phyloP scores from a whole-genome alignment of 2,113 vertebrate genomes.

The Caranx ignobilis region DNA sequence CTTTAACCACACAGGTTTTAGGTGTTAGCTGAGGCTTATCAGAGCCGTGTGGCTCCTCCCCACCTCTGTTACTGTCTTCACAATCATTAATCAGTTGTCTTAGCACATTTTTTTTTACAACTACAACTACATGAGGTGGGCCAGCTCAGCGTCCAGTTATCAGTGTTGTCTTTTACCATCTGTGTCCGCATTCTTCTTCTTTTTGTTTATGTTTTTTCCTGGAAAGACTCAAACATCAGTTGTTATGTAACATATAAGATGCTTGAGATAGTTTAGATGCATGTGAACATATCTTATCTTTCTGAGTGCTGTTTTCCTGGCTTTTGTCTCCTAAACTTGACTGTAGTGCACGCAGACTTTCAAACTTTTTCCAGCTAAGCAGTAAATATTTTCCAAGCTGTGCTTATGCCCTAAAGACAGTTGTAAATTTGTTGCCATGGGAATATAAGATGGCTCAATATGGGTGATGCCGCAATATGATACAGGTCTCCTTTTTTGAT shows the following conservation, averaged over 20 bases:
- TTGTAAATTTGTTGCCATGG: background rate
- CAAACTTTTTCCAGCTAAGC: no score
- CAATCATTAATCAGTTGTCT: conserved; percentile 43
- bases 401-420: no score
- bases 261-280: background rate
- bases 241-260: background rate
- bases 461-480: background rate
- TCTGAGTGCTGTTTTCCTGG: no score
- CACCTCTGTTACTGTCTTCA: conserved; percentile 19
- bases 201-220: background rate
- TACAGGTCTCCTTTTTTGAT: conserved; percentile 14
- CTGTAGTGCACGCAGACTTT: no score
- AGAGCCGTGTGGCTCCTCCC: conserved; percentile 22
- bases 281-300: background rate
- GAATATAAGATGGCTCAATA: background rate
- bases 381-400: no score
- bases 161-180: conserved; percentile 5
- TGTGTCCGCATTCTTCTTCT: conserved; percentile 10
- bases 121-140: conserved; percentile 29
- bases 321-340: background rate
- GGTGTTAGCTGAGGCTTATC: conserved; percentile 36
- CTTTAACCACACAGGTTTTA: conserved; percentile 22
- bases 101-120: conserved; percentile 30
- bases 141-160: conserved; percentile 43
- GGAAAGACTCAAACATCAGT: background rate